These are phyloP conservation scores for Lobophora halterata DNA, from an alignment of 2,888 invertebrate species.

Conservation along the genomic window DNA sequence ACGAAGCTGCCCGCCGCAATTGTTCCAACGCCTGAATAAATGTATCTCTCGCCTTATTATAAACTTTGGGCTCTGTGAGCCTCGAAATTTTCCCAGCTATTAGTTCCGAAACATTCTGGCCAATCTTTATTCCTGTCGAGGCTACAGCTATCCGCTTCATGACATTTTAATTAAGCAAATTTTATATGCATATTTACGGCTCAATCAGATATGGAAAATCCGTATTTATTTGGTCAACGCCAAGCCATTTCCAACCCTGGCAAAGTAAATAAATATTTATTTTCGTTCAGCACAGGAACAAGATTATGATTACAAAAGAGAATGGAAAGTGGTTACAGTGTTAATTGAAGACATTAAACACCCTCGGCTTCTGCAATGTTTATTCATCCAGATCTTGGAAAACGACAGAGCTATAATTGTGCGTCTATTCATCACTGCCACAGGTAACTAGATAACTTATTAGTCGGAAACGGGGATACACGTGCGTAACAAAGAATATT, in stretches of 20 bases:
- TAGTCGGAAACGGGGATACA: constrained; percentile 41
- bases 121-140: constrained; percentile 44
- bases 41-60: constrained; percentile 51
- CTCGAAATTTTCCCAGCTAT: constrained; percentile 34
- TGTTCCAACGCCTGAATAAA: constrained; percentile 62
- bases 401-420: constrained; percentile 41
- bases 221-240: constrained; percentile 15
- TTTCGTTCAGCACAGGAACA: too few species aligned
- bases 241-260: too few species aligned
- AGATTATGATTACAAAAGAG: constrained; percentile 31
- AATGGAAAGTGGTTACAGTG: constrained; percentile 28
- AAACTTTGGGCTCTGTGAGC: constrained; percentile 34
- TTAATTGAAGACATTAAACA: constrained; percentile 48
- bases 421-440: constrained; percentile 52
- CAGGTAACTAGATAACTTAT: constrained; percentile 54
- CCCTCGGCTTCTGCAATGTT: constrained; percentile 41
- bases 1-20: constrained; percentile 62
- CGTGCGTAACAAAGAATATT: constrained; percentile 41
- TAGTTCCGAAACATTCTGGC: constrained; percentile 38
- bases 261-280: too few species aligned
- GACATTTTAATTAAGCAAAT: constrained; percentile 45
- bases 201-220: constrained; percentile 37
- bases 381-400: constrained; percentile 35
- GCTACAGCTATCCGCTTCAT: constrained; percentile 42
- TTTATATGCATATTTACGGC: constrained; percentile 41